These are phyloP conservation scores for Nemapogon koenigi DNA, from an alignment of 2,888 invertebrate genomes.

Conservation along the genomic window DNA sequence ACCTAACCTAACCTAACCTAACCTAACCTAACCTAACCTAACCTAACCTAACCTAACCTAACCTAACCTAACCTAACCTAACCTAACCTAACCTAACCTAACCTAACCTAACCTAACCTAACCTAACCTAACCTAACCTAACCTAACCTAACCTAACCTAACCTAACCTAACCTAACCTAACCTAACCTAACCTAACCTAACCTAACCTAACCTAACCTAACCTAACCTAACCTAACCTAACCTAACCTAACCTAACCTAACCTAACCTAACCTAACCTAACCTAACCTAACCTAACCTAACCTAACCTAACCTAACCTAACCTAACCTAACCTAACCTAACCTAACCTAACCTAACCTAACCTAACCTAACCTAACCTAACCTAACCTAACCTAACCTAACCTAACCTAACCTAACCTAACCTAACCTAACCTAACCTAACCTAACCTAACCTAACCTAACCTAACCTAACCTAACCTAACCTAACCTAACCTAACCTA, in stretches of 20 bases:
- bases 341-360: slow-evolving; percentile 9
- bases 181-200: slow-evolving; percentile 14
- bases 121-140: slow-evolving; percentile 12
- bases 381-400: slow-evolving; percentile 12
- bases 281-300: slow-evolving; percentile 16
- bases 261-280: slow-evolving; percentile 15
- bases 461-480: slow-evolving; percentile 4
- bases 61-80: slow-evolving; percentile 14
- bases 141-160: slow-evolving; percentile 11
- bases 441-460: slow-evolving; percentile 10
- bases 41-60: slow-evolving; percentile 13
- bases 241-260: slow-evolving; percentile 15
- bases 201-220: slow-evolving; percentile 14
- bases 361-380: slow-evolving; percentile 10
- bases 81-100: slow-evolving; percentile 11
- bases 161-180: slow-evolving; percentile 12
- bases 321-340: slow-evolving; percentile 9
- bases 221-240: slow-evolving; percentile 13
- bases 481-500: slow-evolving; percentile 3
- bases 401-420: slow-evolving; percentile 13
- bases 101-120: slow-evolving; percentile 9
- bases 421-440: slow-evolving; percentile 14
- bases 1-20: slow-evolving; percentile 16
- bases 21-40: slow-evolving; percentile 18
- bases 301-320: slow-evolving; percentile 15